Conservation (phyloP, 2,113 vertebrate genomes). For the Aramus guarauna region DNA sequence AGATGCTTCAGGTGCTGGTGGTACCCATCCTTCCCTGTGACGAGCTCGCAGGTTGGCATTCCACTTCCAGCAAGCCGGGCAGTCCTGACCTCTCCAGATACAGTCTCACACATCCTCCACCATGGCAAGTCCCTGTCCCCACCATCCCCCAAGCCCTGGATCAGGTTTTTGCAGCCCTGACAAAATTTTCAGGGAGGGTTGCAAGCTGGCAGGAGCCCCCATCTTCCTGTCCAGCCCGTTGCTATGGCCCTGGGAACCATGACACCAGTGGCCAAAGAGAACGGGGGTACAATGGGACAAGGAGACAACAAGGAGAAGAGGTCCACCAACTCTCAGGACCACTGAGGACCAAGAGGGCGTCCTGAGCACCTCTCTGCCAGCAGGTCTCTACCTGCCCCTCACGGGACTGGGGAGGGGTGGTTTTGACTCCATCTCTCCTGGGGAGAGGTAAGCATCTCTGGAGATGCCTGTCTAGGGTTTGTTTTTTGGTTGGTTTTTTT, state of each 20-base stretch:
- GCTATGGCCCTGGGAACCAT: not conserved
- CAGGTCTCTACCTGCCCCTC: not conserved
- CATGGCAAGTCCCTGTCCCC: not conserved
- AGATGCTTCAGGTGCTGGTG: not conserved
- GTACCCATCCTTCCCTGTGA: rapidly evolving
- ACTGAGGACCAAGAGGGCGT: not conserved
- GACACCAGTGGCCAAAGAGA: rapidly evolving
- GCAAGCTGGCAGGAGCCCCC: not conserved
- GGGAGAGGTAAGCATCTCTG: not conserved
- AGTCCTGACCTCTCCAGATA: not conserved
- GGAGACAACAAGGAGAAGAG: not conserved
- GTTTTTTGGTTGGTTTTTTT: too few relatives aligned
- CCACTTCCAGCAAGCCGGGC: rapidly evolving
- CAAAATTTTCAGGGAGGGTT: not conserved
- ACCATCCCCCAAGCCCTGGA: not conserved
- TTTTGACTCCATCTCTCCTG: rapidly evolving
- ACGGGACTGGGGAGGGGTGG: rapidly evolving
- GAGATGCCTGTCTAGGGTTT: not conserved
- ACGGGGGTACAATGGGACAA: not conserved
- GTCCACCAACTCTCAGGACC: not conserved
- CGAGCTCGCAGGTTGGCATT: rapidly evolving
- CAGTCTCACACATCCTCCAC: not conserved
- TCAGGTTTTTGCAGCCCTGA: not conserved
- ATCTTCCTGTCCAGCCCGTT: not conserved
- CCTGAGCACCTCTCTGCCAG: not conserved